Base-by-base conservation (phyloP, 2,113 vertebrate species). In the Gambusia holbrooki region DNA sequence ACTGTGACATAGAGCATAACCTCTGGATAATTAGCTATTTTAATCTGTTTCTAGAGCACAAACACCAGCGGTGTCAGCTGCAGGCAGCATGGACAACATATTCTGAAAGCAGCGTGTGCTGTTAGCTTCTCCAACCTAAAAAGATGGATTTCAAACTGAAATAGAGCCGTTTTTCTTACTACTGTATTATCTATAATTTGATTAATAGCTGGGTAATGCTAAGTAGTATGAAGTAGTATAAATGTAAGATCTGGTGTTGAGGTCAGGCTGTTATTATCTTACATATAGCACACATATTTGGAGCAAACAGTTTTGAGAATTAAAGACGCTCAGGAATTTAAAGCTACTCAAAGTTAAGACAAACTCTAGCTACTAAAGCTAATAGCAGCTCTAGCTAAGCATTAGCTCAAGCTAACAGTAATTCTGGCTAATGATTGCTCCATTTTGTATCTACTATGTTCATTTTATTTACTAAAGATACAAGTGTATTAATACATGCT, bases 141-240 rank as follows among this genome's bases (percentile, higher is more conserved):
- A 73, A 30, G 35, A 40, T 32, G 32, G 33, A 77, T 87, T 86
- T 89, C 64, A 87, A 81, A 70, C 74, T 71, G 79, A 71, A 73
- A 69, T 28, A 1, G 62, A 83, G 40, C 45, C 35, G 66, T 74
- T 64, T 87, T 75, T 58, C 63, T 76, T 27, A 60, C 79, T 68
- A 27, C 27, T 27, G 27, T 27, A 69, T 79, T 48, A 62, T 11
- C 73, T 65, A 32, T 58, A 58, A 58, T 54, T n/a, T n/a, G 22
- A 54, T 51, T 51, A 25, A 51, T 19, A 51, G 5, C 51, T 19
- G 17, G 19, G 8, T 25, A 58, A 48, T 17, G 51, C 10, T 58
- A n/a, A 58, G 51, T 11, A 58, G 25, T 22, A 58, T 48, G 19
- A n/a, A 58, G 51, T 11, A 58, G 25, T 22, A 58, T 48, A 48